These are phyloP conservation scores for Leptoteleia sp. DNA, from an alignment of 1,140 invertebrate species.

Conservation along the genomic window DNA sequence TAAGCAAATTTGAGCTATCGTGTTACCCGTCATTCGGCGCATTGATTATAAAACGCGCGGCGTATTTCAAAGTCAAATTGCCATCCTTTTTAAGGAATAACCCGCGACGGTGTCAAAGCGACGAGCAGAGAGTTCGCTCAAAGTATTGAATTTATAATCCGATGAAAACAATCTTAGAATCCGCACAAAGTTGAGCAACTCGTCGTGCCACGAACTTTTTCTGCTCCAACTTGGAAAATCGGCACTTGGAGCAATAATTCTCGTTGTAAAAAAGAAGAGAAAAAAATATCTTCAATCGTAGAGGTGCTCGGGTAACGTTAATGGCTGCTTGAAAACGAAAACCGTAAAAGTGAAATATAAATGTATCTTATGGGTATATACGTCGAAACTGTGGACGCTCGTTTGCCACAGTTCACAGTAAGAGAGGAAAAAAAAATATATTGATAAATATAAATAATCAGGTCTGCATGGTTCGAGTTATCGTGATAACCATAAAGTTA, in stretches of 20 bases:
- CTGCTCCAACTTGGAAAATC: too few relatives aligned
- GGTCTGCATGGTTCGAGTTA: too few relatives aligned
- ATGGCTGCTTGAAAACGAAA: constrained; percentile 6
- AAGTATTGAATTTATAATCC: constrained; percentile 21
- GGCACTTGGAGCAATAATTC: neutral
- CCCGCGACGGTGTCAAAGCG: constrained; percentile 1
- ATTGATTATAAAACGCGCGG: constrained; percentile 21
- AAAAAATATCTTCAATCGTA: neutral
- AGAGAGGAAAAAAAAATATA: too few relatives aligned
- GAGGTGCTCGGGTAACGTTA: neutral
- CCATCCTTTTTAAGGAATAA: constrained; percentile 18
- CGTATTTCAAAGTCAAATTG: constrained; percentile 27
- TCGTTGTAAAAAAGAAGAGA: constrained; percentile 2
- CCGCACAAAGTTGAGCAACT: too few relatives aligned
- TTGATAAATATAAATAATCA: too few relatives aligned
- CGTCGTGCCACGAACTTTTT: too few relatives aligned
- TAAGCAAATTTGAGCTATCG: constrained; percentile 15
- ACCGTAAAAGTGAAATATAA: constrained; percentile 7
- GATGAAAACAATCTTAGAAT: constrained; percentile 21
- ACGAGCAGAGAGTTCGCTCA: neutral
- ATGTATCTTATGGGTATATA: neutral
- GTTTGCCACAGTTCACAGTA: neutral
- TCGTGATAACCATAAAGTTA: too few relatives aligned
- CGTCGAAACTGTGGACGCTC: neutral
- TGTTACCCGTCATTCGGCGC: neutral